Conservation (phyloP, 2,113 vertebrate genomes). For the Murina feae region DNA sequence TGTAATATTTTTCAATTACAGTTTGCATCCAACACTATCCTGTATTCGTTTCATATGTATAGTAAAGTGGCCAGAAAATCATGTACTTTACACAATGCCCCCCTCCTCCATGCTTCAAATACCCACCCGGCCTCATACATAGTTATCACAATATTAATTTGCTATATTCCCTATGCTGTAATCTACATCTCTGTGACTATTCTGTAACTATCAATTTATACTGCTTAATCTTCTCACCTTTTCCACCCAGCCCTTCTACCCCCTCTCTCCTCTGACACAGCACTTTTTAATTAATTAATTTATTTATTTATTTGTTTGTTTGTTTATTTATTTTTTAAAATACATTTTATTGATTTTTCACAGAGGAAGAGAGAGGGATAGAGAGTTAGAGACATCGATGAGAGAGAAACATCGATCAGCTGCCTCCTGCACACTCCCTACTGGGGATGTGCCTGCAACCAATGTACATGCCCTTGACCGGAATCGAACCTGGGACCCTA, state of each 20-base stretch:
- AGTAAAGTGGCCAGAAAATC: background rate
- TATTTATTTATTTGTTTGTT: too few relatives aligned
- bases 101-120: background rate
- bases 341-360: too few relatives aligned
- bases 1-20: background rate
- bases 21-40: background rate
- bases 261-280: background rate
- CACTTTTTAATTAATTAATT: too few relatives aligned
- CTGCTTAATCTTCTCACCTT: background rate
- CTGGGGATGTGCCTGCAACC: too few relatives aligned
- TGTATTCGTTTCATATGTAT: background rate
- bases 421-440: too few relatives aligned
- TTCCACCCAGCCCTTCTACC: background rate
- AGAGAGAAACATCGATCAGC: too few relatives aligned
- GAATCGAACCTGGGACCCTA: too few relatives aligned
- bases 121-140: background rate
- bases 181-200: background rate
- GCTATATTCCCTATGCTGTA: background rate
- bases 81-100: background rate
- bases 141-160: background rate
- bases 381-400: too few relatives aligned
- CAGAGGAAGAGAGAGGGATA: too few relatives aligned
- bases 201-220: background rate
- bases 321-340: too few relatives aligned
- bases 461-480: too few relatives aligned